Evolutionary conservation across 2,888 invertebrate species (phyloP), one percentile per base, ranked within the genome.

Genomic region (Hipparchia sbordonii): DNA sequence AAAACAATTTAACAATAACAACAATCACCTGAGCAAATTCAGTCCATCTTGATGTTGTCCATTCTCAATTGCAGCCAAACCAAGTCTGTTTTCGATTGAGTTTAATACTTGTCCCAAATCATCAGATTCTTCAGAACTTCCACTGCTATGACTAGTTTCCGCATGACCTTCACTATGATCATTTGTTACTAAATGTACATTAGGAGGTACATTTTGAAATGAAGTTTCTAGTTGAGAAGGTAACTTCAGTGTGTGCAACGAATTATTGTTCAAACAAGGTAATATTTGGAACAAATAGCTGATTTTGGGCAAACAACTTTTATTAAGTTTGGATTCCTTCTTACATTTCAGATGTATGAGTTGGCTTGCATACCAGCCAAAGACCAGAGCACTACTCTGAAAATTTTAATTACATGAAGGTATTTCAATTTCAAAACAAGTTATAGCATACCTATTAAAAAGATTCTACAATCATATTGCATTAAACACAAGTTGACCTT

Each of bases 291-390:
- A 76, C 57, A 83, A 85, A 70, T 85, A 85, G 45, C 83, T 76
- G 33, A 79, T 77, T 60, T 77, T 76, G 10, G 77, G 76, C 60
- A 74, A 46, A 73, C 81, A 82, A 74, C 79, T 83, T 3, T 81
- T 77, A 48, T 80, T 76, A 51, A 78, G 78, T 67, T 79, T 81
- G 23, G 77, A 74, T 71, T 85, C 81, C 69, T 81, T 84, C 78
- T 92, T 93, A 57, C 86, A 77, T 67, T 89, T 92, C 61, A 91
- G 79, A 78, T 91, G 89, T 63, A 95, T 84, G 1, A 95, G 86
- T 79, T 96, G 95, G 80, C 95, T 95, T 33, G 95, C 91, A 73
- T 95, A 95, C 95, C 95, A 96, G 61, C 96, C 95, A 74, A 95
- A 82, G 13, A 95, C 94, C 63, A 96, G 82, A 23, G 94, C 94